phyloP scores from a whole-genome alignment of 2,113 vertebrate species.

The Bubo scandiacus region DNA sequence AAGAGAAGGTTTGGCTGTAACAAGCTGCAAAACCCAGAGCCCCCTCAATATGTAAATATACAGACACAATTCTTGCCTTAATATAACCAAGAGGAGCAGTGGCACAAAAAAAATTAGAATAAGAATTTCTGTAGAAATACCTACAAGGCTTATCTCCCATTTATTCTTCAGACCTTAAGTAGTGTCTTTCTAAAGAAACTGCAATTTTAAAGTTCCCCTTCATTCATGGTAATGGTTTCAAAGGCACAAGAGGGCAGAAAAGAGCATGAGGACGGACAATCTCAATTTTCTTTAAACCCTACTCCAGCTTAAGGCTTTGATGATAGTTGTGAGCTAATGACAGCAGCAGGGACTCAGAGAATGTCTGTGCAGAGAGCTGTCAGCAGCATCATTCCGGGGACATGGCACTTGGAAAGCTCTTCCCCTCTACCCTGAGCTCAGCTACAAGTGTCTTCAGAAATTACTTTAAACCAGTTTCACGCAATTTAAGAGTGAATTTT shows the following conservation, averaged over 20 bases:
- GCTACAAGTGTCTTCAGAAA: not conserved
- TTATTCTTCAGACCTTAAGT: not conserved
- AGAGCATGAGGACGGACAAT: fast-evolving
- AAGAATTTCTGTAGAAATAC: not conserved
- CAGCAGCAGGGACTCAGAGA: not conserved
- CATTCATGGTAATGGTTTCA: not conserved
- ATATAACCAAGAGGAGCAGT: not conserved
- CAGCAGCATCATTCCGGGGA: not conserved
- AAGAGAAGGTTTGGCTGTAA: slow-evolving; percentile 9
- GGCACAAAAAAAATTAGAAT: not conserved
- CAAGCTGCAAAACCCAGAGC: not conserved
- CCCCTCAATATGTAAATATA: fast-evolving
- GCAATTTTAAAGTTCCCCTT: not conserved
- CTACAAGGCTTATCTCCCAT: not conserved
- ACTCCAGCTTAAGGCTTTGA: not conserved
- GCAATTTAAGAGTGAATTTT: not conserved
- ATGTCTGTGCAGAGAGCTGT: not conserved
- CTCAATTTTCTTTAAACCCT: not conserved
- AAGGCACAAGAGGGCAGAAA: not conserved
- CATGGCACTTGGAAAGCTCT: not conserved
- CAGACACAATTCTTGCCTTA: not conserved
- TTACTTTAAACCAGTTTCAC: not conserved
- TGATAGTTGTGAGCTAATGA: not conserved
- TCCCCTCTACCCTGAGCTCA: not conserved
- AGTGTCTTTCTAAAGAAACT: not conserved